Evolutionary conservation across 2,113 vertebrate genomes (phyloP), one percentile per base, ranked within the genome.

Genomic region (Catharus fuscescens): DNA sequence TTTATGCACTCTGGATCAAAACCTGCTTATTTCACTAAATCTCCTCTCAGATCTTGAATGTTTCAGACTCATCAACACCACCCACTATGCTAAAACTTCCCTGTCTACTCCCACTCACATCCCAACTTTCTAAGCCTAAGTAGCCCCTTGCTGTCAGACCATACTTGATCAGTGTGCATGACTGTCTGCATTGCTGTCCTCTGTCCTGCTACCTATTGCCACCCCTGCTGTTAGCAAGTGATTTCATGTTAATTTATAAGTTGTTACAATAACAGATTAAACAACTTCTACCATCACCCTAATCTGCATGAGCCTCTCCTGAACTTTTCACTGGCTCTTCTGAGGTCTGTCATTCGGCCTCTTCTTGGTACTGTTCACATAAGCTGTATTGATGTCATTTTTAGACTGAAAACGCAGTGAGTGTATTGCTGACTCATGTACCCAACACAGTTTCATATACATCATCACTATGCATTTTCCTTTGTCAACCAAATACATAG

Each of bases 231-330:
- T 62, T 73, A 54, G 45, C 66, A 70, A 26, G 31, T 34, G 50
- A 87, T 76, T 95, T 80, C 11, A 32, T 50, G 8, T 86, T 86
- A 45, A 69, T 56, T 90, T 72, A 61, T 7, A 72, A 76, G 81
- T 54, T 69, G 45, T 70, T 67, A 32, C 25, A 40, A 64, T 53
- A 62, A 38, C 29, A 34, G 44, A 84, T 81, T 87, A 57, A 77
- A 56, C 57, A 72, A 62, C 34, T 88, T 88, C 79, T 60, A 69
- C 32, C 10, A 17, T 72, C 0, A 2, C 44, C 31, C 23, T 53
- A 17, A 79, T 65, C 54, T 72, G 57, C 50, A 18, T 12, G 42
- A 92, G 17, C 59, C 24, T 86, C 44, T 91, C 38, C 32, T 62
- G 60, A 56, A 48, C 45, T 78, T 56, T 72, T 76, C 32, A 5